Evolutionary conservation across 2,113 vertebrate species (phyloP), one percentile per base, ranked within the genome.

Genomic region (Phalacrocorax pelagicus): DNA sequence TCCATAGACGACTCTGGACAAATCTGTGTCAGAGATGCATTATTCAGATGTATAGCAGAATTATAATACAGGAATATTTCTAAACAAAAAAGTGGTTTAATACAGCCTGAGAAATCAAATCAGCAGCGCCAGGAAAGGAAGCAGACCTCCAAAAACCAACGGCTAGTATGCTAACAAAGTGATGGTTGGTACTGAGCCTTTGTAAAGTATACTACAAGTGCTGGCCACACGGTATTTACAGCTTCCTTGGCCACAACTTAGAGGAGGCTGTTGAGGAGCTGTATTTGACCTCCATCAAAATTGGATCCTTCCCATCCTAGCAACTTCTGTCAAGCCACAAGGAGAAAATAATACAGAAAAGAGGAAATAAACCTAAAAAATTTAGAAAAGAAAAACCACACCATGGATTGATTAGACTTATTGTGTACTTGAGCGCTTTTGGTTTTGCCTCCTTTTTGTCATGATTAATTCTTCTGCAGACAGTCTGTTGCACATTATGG

Each of bases 381-480:
- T 51, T 8, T 15, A 71, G 26, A 14, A 54, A 95, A 78, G 38
- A 66, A 84, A 96, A 89, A 24, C 1, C 30, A 74, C 59, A 55
- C 15, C n/a, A 55, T 54, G 4, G 70, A 77, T 61, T 94, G 22
- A 90, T 81, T 54, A 66, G n/a, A 44, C 18, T 58, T 85, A 34
- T 29, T 91, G 54, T 5, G 1, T 52, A 66, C 40, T 78, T 74
- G 27, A n/a, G 65, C 30, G 38, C 20, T 91, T 78, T 89, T 38
- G 20, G 6, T 15, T 93, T 85, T 86, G 75, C 40, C 80, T 74
- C 44, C 59, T 71, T 65, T 71, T 70, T 51, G 46, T 65, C 30
- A 73, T 40, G 61, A 91, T 70, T 92, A 92, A 94, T 93, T 92
- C 74, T 82, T 61, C 70, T 75, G 62, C 73, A 90, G 75, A 85